Conservation (phyloP, 1,140 invertebrate genomes). For the Heterodera schachtii region DNA sequence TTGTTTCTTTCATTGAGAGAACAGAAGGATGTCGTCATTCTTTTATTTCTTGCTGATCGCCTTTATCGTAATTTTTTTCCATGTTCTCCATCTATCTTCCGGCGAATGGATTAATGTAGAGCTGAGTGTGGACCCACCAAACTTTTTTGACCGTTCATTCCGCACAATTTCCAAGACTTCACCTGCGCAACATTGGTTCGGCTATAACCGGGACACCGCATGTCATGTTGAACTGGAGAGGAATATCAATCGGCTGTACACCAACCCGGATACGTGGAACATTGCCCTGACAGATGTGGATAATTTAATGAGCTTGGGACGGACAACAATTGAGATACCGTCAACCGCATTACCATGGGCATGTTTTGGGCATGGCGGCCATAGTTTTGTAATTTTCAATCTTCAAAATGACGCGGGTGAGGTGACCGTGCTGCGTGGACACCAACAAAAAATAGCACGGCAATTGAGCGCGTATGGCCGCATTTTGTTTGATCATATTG, state of each 20-base stretch:
- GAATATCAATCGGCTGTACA: not conserved
- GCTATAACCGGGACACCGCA: not conserved
- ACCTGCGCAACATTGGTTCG: not conserved
- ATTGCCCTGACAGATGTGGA: not conserved
- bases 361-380: not conserved
- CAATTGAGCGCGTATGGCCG: not conserved
- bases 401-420: not conserved
- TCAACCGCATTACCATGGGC: no score
- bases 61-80: no score
- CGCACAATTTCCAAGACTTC: not conserved
- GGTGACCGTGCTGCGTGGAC: not conserved
- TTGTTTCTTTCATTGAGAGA: no score
- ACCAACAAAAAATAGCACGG: not conserved
- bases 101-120: no score
- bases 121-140: not conserved
- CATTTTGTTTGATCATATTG: not conserved
- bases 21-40: no score
- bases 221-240: not conserved
- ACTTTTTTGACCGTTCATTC: not conserved
- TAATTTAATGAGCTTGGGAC: not conserved
- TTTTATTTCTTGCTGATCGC: no score
- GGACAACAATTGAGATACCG: no score
- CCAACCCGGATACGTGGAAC: not conserved
- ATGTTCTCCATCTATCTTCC: no score
- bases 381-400: not conserved